Percentiles rank a stretch among this genome's conserved stretches.
Conservation (phyloP, 2,797 vertebrate genomes). For the Nannoperca australis region DNA sequence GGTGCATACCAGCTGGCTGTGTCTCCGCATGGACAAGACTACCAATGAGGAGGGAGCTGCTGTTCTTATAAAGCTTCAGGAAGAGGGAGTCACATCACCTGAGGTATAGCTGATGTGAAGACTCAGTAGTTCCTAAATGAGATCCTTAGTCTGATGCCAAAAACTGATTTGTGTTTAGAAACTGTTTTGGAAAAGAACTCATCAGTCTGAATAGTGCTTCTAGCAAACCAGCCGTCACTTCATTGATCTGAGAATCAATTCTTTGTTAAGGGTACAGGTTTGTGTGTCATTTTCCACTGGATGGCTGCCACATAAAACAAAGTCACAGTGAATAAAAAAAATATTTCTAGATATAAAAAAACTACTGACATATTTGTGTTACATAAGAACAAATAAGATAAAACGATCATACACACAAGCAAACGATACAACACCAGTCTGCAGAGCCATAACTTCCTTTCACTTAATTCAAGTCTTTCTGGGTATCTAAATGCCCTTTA, state of each 20-base stretch:
- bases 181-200: background rate
- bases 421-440: too few species aligned
- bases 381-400: too few species aligned
- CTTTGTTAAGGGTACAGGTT: background rate
- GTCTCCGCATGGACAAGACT: conserved; percentile 22
- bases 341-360: too few species aligned
- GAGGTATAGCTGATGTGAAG: background rate
- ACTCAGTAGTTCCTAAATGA: background rate
- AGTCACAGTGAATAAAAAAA: background rate
- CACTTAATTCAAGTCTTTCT: too few species aligned
- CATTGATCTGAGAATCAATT: conserved; percentile 17
- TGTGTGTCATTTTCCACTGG: background rate
- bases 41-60: conserved; percentile 31
- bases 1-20: conserved; percentile 22
- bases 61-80: conserved; percentile 28
- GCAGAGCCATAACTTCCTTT: too few species aligned
- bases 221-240: background rate
- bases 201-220: background rate
- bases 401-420: too few species aligned
- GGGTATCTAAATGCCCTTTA: too few species aligned
- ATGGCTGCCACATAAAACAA: background rate
- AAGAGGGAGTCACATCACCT: conserved; percentile 40
- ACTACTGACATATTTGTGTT: too few species aligned
- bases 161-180: background rate
- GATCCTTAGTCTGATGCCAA: background rate